Base-by-base conservation (phyloP, 2,113 vertebrate genomes). In the Phylloscopus whistleri region DNA sequence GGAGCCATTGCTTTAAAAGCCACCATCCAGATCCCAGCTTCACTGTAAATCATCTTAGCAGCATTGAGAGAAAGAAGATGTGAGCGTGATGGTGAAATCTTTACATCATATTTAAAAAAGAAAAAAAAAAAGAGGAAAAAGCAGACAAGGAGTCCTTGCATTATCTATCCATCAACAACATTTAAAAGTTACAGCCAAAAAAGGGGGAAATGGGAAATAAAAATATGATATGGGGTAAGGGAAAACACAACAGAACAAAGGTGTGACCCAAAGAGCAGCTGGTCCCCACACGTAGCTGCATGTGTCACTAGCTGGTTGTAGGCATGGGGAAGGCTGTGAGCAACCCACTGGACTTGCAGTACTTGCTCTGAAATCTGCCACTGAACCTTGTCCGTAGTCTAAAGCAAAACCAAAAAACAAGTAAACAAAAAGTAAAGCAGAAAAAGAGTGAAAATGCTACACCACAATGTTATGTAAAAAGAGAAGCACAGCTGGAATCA, bases 291-390 rank as follows among this genome's bases (percentile, higher is more conserved):
- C 5, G 0, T 5, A 43, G 22, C 18, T 64, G 8, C n/a, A 30
- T 6, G 8, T 9, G 28, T 9, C 53, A 5, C 60, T 48, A 7
- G 16, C 44, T 31, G 26, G 20, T 13, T 53, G 69, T 51, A 62
- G 52, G 28, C 5, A 3, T 1, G 1, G 33, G 5, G 23, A 75
- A 70, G 0, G 0, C 48, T 33, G 5, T 1, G 3, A 41, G 26
- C 20, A 78, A 19, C 17, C 20, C 31, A 12, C 41, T 35, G 30
- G 35, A 55, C 44, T 79, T 39, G 8, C 3, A 62, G 23, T 19
- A 43, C 23, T 43, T 55, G 33, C 53, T 51, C 46, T 75, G 30
- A 67, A 89, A 89, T 55, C 48, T 59, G 4, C 9, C 7, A 60
- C 39, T 87, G 59, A 72, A 4, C 11, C 24, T 51, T 64, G 66